Evolutionary conservation across 2,113 vertebrate species (phyloP), one percentile per base, ranked within the genome.

Genomic region (Hyla sarda): DNA sequence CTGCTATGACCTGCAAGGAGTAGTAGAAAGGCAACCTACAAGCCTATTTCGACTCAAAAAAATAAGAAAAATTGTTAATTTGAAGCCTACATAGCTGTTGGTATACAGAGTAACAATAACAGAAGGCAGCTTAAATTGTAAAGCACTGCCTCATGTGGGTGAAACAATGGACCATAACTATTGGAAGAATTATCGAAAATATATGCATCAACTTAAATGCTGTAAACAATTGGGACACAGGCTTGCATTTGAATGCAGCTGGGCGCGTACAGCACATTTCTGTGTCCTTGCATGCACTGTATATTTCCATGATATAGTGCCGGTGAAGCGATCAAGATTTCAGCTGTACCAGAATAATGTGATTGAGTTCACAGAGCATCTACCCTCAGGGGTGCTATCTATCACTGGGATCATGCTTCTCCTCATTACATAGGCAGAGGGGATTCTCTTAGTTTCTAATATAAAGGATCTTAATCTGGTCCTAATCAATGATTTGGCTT

Each of bases 231-330:
- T 47, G 37, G 23, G 3, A 8, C 72, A 74, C 21, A 3, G 65
- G 14, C 2, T 37, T 72, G 32, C 32, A 23, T 73, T 23, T 56
- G 19, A 3, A 78, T 78, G 28, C 19, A n/a, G 52, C 6, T 56
- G 56, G 45, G 30, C 19, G 19, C 75, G 19, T 17, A 21, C 25
- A 8, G 12, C 75, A 32, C 19, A 14, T 54, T 41, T 45, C 54
- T 10, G 56, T 62, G 77, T 62, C 77, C 77, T 80, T 62, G 77
- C n/a, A 60, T 80, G 54, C 56, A 41, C 32, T 80, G 54, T 79
- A 52, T 80, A 80, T 60, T 80, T 60, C 77, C 34, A 62, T 45
- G 50, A 60, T 60, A 80, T 79, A 79, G 8, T 37, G 77, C 62
- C 11, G 37, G 54, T 23, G 32, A 37, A n/a, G 77, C 54, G 56